phyloP scores from a whole-genome alignment of 1,140 invertebrate genomes.

The Stegodyphus mimosarum region DNA sequence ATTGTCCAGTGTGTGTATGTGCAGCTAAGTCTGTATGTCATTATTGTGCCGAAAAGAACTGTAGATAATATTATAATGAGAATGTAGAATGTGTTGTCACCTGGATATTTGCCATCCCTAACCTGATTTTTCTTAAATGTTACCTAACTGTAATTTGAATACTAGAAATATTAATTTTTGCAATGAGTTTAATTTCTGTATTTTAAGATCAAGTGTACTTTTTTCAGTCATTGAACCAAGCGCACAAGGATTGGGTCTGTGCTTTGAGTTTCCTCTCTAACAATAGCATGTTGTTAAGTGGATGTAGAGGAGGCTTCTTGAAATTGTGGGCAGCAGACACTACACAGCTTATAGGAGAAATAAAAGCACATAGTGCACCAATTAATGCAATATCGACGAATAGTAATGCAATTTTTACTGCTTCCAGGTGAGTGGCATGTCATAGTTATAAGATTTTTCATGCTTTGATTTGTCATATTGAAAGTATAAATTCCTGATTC shows the following conservation, averaged over 20 bases:
- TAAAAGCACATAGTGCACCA: slow-evolving; percentile 79
- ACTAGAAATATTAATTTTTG: not conserved
- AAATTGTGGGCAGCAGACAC: slow-evolving; percentile 78
- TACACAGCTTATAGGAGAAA: slow-evolving; percentile 76
- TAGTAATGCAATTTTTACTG: slow-evolving; percentile 80
- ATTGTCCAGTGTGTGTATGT: no score
- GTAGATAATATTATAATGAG: no score
- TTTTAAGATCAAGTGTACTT: not conserved
- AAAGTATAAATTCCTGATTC: no score
- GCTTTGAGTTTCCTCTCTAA: slow-evolving; percentile 78
- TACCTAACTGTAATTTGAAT: not conserved
- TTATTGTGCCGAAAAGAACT: no score
- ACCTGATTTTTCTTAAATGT: not conserved
- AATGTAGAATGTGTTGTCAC: no score
- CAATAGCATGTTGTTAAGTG: slow-evolving; percentile 74
- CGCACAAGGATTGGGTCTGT: slow-evolving; percentile 90
- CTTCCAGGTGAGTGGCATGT: slow-evolving; percentile 72
- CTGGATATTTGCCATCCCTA: not conserved
- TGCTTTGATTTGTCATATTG: no score
- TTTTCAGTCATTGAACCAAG: slow-evolving; percentile 81
- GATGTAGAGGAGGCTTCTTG: slow-evolving; percentile 81
- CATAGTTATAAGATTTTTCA: no score
- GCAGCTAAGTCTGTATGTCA: no score
- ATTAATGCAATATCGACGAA: slow-evolving; percentile 83
- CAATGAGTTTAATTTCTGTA: no score